Evolutionary conservation across 2,888 invertebrate genomes (phyloP), one percentile per base, ranked within the genome.

Genomic region (Thereva nobilitata): DNA sequence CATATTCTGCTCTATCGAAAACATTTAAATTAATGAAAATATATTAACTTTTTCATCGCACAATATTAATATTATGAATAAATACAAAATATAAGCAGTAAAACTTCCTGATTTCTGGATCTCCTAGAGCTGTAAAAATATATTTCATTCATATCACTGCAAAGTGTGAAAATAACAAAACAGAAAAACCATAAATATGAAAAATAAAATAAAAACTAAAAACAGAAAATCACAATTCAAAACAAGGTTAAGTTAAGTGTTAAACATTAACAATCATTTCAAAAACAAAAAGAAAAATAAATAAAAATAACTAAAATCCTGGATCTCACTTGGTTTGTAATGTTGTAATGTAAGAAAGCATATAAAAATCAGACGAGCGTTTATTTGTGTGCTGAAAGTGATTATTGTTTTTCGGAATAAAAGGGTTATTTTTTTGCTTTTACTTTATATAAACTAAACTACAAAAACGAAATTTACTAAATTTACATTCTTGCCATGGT

Each of bases 341-440:
- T 23, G 23, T 23, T 23, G 23, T 23, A 23, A 23, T 23, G 23
- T 23, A 23, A 23, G 23, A 23, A 23, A 23, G 23, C 23, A 23
- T 23, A 23, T 23, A 23, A 23, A 23, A 23, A 23, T 23, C 23
- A 23, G 37, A 37, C 37, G 38, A 53, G 37, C 38, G 40, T 53
- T 54, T 45, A 61, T 55, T 54, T 54, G 34, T 54, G 61, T 8
- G 47, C 47, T 57, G 42, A 63, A 12, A 40, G 63, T 53, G 37
- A 61, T 67, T 63, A 54, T 67, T 67, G 67, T 67, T 67, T 67
- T 67, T 63, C 67, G 67, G 67, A 67, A 67, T 59, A 56, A 55
- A 65, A 53, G 42, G 50, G 55, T 23, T 23, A 23, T 41, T 50
- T 37, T 50, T 34, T 38, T 10, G 53, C 53, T 35, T 37, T 40